Evolutionary conservation across 2,888 invertebrate species (phyloP).

Genomic region (Liopterus haemorrhoidalis): DNA sequence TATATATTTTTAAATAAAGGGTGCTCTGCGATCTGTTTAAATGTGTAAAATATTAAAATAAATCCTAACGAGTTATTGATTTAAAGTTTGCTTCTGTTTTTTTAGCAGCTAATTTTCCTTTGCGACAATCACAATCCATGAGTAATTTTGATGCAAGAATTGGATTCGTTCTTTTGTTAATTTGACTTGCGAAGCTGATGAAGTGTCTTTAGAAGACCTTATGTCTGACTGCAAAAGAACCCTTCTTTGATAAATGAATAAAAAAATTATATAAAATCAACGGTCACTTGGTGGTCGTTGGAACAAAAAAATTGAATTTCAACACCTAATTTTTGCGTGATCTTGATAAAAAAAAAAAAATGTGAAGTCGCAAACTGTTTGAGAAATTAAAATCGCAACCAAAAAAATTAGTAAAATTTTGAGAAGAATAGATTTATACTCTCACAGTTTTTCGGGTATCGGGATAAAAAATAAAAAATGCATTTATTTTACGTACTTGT

Average conservation of each 20-base stretch:
- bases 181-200: constrained; percentile 37
- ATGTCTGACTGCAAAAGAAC: constrained; percentile 45
- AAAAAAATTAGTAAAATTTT: constrained; percentile 45
- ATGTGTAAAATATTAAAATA: constrained; percentile 24
- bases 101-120: constrained; percentile 10
- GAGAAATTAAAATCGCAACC: constrained; percentile 36
- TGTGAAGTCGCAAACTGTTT: constrained; percentile 29
- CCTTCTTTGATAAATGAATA: constrained; percentile 43
- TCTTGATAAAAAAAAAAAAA: constrained; percentile 19
- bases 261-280: constrained; percentile 40
- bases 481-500: too few relatives aligned
- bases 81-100: constrained; percentile 12
- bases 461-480: too few relatives aligned
- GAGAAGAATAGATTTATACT: constrained; percentile 31
- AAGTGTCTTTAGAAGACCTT: constrained; percentile 47
- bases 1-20: constrained; percentile 21
- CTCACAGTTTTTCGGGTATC: constrained; percentile 18
- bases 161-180: constrained; percentile 31
- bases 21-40: constrained; percentile 17
- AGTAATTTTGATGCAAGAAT: constrained; percentile 4
- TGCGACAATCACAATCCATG: constrained; percentile 23
- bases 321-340: constrained; percentile 42
- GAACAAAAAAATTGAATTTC: constrained; percentile 43
- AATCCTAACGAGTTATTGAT: too few relatives aligned
- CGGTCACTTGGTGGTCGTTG: constrained; percentile 36